Percentiles rank a stretch among this genome's conserved stretches.
phyloP scores from a whole-genome alignment of 2,797 vertebrate species.

The Limosa lapponica region DNA sequence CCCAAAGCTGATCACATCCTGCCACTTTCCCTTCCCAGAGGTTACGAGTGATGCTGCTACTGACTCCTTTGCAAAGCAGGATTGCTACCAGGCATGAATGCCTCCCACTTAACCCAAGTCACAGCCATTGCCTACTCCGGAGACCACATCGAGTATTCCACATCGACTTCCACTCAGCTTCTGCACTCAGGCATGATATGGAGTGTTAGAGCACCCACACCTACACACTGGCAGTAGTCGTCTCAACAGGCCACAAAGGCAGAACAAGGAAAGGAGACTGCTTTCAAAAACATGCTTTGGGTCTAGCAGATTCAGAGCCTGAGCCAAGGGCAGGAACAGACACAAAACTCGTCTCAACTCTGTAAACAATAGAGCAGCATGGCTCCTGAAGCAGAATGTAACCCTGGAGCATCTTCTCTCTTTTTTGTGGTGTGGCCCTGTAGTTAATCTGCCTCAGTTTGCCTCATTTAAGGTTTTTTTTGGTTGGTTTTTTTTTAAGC shows the following conservation, averaged over 20 bases:
- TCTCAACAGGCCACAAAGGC: background rate
- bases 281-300: slow-evolving; percentile 9
- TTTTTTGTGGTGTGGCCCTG: background rate
- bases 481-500: background rate
- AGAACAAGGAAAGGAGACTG: background rate
- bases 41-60: background rate
- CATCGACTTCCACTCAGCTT: background rate
- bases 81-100: background rate
- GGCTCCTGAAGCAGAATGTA: background rate
- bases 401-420: background rate
- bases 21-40: background rate
- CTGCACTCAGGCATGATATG: accelerated
- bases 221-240: background rate
- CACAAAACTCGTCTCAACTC: background rate
- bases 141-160: background rate
- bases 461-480: background rate
- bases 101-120: background rate
- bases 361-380: background rate
- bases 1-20: background rate
- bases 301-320: background rate
- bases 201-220: background rate
- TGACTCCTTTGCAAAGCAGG: background rate
- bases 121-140: background rate
- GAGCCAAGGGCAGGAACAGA: background rate
- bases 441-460: slow-evolving; percentile 1